Conservation (phyloP, 2,113 vertebrate genomes). For the Pseudois nayaur region DNA sequence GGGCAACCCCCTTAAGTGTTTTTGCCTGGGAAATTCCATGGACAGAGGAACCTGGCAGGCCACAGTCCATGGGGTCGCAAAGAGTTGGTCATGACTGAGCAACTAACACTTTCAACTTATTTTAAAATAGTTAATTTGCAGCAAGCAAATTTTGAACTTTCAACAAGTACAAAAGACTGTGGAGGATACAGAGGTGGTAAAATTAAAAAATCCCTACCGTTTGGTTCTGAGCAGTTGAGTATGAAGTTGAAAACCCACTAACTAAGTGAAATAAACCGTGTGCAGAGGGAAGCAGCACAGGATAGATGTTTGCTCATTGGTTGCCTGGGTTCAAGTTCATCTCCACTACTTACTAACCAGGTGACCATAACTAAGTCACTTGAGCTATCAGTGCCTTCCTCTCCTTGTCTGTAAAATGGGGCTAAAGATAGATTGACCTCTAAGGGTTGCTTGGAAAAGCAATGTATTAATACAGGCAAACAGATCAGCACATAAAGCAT, state of each 20-base stretch:
- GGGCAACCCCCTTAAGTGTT: background rate
- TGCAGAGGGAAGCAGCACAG: too few species aligned
- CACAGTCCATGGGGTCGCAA: background rate
- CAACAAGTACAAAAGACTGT: background rate
- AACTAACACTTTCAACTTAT: background rate
- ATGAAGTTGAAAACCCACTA: background rate
- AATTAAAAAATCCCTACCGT: background rate
- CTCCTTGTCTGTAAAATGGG: background rate
- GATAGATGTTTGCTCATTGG: background rate
- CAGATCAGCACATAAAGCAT: background rate
- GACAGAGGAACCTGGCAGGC: background rate
- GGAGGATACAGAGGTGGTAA: background rate
- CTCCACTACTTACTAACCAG: background rate
- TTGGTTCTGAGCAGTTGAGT: background rate
- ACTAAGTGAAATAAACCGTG: rapidly evolving
- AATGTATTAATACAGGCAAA: background rate
- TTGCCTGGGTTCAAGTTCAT: background rate
- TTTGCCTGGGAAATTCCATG: background rate
- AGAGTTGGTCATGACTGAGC: background rate
- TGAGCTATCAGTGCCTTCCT: background rate
- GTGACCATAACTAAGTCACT: background rate
- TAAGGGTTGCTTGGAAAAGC: background rate
- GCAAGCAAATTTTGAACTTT: constrained; percentile 16
- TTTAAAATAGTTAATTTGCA: background rate
- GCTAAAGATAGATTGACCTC: background rate